Base-by-base conservation (phyloP, 2,888 invertebrate genomes). In the Andrena camellia region DNA sequence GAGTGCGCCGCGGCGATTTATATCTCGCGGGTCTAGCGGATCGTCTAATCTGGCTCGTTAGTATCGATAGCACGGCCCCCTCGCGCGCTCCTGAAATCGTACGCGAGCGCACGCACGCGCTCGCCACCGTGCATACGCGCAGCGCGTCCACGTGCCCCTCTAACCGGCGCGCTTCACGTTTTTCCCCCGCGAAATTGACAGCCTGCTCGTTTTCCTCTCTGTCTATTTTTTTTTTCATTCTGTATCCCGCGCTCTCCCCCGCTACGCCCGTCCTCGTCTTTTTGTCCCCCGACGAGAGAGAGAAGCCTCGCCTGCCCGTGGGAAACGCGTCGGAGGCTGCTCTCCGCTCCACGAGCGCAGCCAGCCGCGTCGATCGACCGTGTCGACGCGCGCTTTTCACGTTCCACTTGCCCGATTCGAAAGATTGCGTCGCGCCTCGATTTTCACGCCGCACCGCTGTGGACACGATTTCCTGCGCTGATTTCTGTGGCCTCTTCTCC, bases 41-140 rank as follows among this genome's bases (percentile, higher is more conserved):
- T 78, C 59, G 70, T 82, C 87, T 84, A 84, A 87, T 88, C 85
- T 66, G 20, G 67, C 78, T 87, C 77, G 80, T 86, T 86, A 80
- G 82, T 85, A 88, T 87, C 81, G 83, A 83, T 78, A 80, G 71
- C 88, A 87, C 81, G 80, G 42, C 33, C 63, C 69, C 54, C 67
- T 84, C 68, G 42, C 42, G 42, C 17, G 17, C 17, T 42, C 13
- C 42, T 42, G 42, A 42, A 42, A 42, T 42, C 77, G 78, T 80
- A 83, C 54, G 54, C 54, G 54, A 83, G 72, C 68, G 78, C 68
- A 78, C 84, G 62, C 69, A 60, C 70, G 66, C 50, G 67, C 31
- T 52, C 64, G 57, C 20, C 29, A 54, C 23, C 54, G 23, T 62
- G 60, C 35, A 60, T 68, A 69, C 67, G 54, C 66, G 60, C 60